phyloP scores from a whole-genome alignment of 1,140 invertebrate genomes.

The Belonocnema kinseyi region DNA sequence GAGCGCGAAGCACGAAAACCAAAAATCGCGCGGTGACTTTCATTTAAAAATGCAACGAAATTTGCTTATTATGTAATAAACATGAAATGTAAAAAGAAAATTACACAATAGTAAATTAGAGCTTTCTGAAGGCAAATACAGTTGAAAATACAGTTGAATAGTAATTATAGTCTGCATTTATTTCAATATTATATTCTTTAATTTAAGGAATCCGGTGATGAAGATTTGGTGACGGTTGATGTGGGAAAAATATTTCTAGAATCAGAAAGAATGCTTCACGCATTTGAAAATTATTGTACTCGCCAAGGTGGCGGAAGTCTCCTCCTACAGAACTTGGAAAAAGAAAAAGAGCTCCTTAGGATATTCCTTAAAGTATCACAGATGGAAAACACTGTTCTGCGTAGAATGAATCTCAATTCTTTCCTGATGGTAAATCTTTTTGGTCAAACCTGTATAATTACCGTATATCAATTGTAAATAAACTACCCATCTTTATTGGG shows the following conservation, averaged over 20 bases:
- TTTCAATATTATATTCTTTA: background rate
- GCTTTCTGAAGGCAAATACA: no score
- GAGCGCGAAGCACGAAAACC: no score
- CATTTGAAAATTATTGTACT: constrained; percentile 96
- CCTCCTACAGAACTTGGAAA: constrained; percentile 92
- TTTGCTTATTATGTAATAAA: no score
- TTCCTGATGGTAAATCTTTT: constrained; percentile 90
- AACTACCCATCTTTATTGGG: background rate
- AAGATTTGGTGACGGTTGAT: constrained; percentile 92
- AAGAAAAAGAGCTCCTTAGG: constrained; percentile 94
- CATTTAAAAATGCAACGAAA: no score
- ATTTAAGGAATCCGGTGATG: constrained; percentile 77
- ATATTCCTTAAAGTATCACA: constrained; percentile 97
- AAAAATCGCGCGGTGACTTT: no score
- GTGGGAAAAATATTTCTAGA: constrained; percentile 94
- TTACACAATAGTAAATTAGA: no score
- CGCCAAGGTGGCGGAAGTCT: constrained; percentile 93
- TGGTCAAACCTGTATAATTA: background rate
- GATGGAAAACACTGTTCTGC: constrained; percentile 94
- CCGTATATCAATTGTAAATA: no score
- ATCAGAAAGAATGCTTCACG: constrained; percentile 93
- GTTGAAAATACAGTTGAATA: no score
- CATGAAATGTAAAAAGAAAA: no score
- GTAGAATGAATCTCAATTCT: constrained; percentile 97
- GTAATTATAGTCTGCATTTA: background rate